Conservation (phyloP, 2,888 invertebrate genomes). For the Ichneumoninae sp. region DNA sequence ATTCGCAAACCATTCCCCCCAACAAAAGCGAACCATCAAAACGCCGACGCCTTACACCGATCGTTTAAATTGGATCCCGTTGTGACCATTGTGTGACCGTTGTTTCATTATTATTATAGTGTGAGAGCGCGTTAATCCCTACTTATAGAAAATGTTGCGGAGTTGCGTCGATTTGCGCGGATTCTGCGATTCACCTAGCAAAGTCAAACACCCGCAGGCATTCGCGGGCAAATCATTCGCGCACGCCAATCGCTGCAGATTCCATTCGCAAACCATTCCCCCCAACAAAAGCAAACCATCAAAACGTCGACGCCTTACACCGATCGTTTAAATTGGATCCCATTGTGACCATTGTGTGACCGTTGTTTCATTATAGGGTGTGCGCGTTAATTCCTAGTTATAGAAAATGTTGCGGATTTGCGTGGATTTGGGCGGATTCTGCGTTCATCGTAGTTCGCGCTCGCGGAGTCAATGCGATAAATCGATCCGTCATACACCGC, state of each 20-base stretch:
- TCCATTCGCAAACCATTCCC: not conserved
- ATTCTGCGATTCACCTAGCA: not conserved
- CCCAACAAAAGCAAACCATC: too few relatives aligned
- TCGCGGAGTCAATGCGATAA: not conserved
- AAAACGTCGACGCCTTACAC: too few relatives aligned
- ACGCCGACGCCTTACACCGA: too few relatives aligned
- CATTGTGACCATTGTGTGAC: too few relatives aligned
- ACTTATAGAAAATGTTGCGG: not conserved
- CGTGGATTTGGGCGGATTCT: not conserved
- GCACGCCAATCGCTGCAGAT: not conserved
- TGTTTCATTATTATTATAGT: too few relatives aligned
- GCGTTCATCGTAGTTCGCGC: not conserved
- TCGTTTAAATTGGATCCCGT: too few relatives aligned
- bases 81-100: too few relatives aligned
- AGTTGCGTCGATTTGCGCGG: not conserved
- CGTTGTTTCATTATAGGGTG: too few relatives aligned
- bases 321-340: too few relatives aligned
- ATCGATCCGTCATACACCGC: constrained; percentile 14
- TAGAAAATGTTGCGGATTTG: not conserved
- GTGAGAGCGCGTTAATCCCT: not conserved
- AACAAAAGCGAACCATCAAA: too few relatives aligned
- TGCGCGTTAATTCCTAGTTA: not conserved
- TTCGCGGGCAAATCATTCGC: not conserved
- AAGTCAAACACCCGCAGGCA: not conserved
- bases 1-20: not conserved